These are phyloP conservation scores for Ciconia stormi DNA, from an alignment of 2,113 vertebrate species.

Conservation along the genomic window DNA sequence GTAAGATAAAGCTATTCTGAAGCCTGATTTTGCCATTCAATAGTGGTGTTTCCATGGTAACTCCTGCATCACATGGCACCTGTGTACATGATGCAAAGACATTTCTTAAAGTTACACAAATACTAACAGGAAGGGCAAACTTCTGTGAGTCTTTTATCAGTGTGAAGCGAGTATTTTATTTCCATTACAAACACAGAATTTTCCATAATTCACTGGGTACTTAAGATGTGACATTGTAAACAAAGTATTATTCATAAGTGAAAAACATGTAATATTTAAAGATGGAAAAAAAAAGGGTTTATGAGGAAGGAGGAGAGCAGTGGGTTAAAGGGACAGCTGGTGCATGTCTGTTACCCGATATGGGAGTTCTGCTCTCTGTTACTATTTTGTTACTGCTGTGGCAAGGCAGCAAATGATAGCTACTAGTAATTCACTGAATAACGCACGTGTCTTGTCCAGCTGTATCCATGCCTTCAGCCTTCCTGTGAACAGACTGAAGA, in stretches of 20 bases:
- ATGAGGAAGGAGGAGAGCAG: slow-evolving; percentile 6
- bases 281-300: not conserved
- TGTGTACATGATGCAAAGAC: not conserved
- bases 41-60: slow-evolving; percentile 3
- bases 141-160: not conserved
- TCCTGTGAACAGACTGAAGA: not conserved
- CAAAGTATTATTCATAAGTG: not conserved
- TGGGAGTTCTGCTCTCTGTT: not conserved
- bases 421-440: slow-evolving; percentile 9
- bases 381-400: slow-evolving; percentile 48
- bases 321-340: slow-evolving; percentile 49
- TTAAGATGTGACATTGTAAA: not conserved
- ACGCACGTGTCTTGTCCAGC: not conserved
- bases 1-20: slow-evolving; percentile 3
- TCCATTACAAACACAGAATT: not conserved
- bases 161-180: not conserved
- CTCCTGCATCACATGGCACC: not conserved
- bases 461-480: slow-evolving; percentile 7
- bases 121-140: not conserved
- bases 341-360: not conserved
- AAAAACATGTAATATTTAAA: not conserved
- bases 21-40: slow-evolving; percentile 19
- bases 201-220: not conserved
- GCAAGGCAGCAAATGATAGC: slow-evolving; percentile 26
- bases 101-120: slow-evolving; percentile 18